phyloP scores from a whole-genome alignment of 2,797 vertebrate genomes.

The Lepilemur septentrionalis region DNA sequence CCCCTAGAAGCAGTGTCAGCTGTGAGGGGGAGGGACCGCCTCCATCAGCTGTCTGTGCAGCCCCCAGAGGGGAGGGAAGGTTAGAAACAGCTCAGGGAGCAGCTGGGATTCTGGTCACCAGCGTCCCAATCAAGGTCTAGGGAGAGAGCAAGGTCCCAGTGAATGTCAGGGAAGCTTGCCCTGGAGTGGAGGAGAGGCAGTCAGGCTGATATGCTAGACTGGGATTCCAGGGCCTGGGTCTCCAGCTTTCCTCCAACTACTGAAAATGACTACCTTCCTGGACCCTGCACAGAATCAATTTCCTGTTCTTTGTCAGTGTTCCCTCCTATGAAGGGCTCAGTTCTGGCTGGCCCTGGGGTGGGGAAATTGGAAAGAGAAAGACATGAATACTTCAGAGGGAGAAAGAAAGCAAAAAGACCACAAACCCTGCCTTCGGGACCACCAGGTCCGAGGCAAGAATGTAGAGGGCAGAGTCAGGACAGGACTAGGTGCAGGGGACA shows the following conservation, averaged over 20 bases:
- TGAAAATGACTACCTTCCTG: not conserved
- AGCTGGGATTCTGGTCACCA: slow-evolving; percentile 61
- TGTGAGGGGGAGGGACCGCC: slow-evolving; percentile 53
- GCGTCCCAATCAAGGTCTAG: slow-evolving; percentile 30
- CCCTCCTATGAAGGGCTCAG: not conserved
- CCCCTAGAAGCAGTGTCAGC: slow-evolving; percentile 67
- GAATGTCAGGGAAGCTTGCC: not conserved
- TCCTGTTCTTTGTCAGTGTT: not conserved
- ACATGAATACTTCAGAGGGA: not conserved
- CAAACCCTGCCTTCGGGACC: not conserved
- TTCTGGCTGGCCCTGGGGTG: not conserved
- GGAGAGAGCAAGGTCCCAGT: not conserved
- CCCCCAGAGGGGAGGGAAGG: slow-evolving; percentile 45
- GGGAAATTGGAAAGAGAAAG: not conserved
- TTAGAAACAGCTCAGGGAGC: slow-evolving; percentile 67
- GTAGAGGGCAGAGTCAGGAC: not conserved
- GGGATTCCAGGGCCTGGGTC: not conserved
- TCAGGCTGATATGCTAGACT: not conserved
- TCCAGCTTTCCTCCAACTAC: not conserved
- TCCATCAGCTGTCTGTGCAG: slow-evolving; percentile 43
- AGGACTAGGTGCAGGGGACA: not conserved
- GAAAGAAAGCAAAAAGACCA: not conserved
- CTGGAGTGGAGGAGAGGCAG: not conserved
- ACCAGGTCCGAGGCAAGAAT: not conserved
- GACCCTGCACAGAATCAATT: not conserved